Percentiles rank a stretch among this genome's conserved stretches.
phyloP scores from a whole-genome alignment of 2,113 vertebrate species.

The Peromyscus maniculatus region DNA sequence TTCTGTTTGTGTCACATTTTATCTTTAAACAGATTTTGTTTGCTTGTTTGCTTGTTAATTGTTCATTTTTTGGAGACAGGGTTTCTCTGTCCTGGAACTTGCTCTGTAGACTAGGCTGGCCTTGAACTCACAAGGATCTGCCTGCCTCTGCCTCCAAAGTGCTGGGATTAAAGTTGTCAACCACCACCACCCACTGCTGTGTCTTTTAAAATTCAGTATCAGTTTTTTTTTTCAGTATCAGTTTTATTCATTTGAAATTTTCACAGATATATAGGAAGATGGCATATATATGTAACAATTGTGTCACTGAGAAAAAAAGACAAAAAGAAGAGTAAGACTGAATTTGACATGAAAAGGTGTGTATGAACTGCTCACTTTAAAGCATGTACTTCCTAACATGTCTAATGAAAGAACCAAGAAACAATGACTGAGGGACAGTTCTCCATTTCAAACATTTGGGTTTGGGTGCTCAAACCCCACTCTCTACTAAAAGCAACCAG shows the following conservation, averaged over 20 bases:
- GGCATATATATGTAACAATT: background rate
- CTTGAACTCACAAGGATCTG: background rate
- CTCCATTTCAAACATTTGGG: background rate
- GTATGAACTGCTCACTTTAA: background rate
- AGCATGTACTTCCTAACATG: background rate
- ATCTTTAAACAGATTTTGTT: constrained; percentile 41
- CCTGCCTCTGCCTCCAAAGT: background rate
- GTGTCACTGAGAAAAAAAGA: background rate
- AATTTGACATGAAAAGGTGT: background rate
- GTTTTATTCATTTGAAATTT: constrained; percentile 21
- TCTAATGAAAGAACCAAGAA: background rate
- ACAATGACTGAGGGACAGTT: background rate
- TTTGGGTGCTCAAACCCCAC: background rate
- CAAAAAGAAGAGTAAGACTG: background rate
- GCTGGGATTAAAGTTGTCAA: background rate
- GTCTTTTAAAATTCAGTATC: background rate
- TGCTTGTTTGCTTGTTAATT: background rate
- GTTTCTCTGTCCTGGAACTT: background rate
- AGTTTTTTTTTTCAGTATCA: background rate
- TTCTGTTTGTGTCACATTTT: constrained; percentile 46
- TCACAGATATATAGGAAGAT: background rate
- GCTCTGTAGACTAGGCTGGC: background rate
- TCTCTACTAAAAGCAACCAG: background rate
- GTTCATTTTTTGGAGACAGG: background rate
- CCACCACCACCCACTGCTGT: background rate